Evolutionary conservation across 1,140 invertebrate species (phyloP), one percentile per base, ranked within the genome.

Genomic region (Gyrodactylus bullatarudis): DNA sequence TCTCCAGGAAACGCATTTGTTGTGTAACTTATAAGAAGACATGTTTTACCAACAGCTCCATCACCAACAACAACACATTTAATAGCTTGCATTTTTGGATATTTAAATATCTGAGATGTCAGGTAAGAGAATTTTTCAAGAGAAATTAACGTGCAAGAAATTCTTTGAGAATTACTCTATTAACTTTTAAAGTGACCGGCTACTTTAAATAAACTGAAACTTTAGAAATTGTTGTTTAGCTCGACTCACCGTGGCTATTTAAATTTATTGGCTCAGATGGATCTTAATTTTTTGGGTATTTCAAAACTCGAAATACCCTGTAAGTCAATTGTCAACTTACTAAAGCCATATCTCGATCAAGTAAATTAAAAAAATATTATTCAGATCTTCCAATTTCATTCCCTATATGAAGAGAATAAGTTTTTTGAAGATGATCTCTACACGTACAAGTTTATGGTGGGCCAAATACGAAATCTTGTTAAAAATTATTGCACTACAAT

Each of bases 1-100:
- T 93, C 89, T 76, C 89, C 89, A 73, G 91, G 91, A 82, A 94
- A 94, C 76, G 89, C 89, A 85, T 94, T 93, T 80, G 90, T 93
- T 70, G 90, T 94, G 81, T 93, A 94, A 82, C 88, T 91, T 83
- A 94, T 93, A 77, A 94, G 85, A 26, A 94, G 84, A 82, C 90
- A 94, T 77, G 91, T 94, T 85, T 94, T 94, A 89, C 91, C 91
- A 77, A 93, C 89, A 78, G 78, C 78, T 71, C 89, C 89, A 81
- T 91, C 89, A 75, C 89, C 89, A 76, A 92, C 89, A 76, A 92
- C 89, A 77, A 91, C 89, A 85, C 89, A 91, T 83, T 92, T 91
- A 79, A 91, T 91, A 73, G 89, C 89, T 82, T 91, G 89, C 89
- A 91, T 91, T 78, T 8, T 8, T 54, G 24, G 72, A 73, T 54